Evolutionary conservation across 2,888 invertebrate genomes (phyloP).

Genomic region (Nomada goodeniana): DNA sequence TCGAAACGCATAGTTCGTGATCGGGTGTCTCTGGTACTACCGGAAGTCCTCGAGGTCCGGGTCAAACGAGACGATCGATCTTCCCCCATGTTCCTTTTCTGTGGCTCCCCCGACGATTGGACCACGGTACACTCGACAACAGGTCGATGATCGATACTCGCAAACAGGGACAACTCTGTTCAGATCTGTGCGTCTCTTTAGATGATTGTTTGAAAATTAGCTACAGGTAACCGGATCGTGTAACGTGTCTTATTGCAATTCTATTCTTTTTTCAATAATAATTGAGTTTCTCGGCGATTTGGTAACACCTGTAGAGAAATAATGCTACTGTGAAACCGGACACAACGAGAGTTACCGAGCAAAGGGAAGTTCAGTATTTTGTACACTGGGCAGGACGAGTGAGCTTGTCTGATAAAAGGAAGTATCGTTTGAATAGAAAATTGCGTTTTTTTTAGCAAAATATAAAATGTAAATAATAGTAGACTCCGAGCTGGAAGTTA

Average conservation of each 20-base stretch:
- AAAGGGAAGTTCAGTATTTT: not conserved
- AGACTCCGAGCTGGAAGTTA: no score
- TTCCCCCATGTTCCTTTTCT: conserved; percentile 49
- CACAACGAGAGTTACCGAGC: not conserved
- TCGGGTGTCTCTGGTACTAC: conserved; percentile 1
- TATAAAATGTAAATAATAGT: no score
- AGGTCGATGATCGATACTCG: conserved; percentile 37
- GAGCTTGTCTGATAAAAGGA: not conserved
- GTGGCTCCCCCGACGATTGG: conserved; percentile 25
- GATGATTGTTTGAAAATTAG: not conserved
- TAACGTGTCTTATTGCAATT: not conserved
- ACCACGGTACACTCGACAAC: conserved; percentile 34
- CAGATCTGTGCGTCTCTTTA: conserved; percentile 26
- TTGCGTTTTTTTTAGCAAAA: not conserved
- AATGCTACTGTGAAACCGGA: no score
- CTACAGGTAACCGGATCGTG: conserved; percentile 21
- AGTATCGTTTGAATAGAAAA: no score
- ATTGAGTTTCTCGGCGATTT: not conserved
- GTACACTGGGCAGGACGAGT: not conserved
- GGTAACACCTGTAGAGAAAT: no score
- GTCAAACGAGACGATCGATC: conserved; percentile 9
- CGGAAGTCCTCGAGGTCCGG: conserved; percentile 14
- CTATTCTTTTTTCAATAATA: not conserved
- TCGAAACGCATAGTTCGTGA: conserved; percentile 19
- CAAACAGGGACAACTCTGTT: conserved; percentile 14